A percentile compares a stretch with the other conserved stretches of the same genome.
Evolutionary conservation across 2,113 vertebrate species (phyloP).

Genomic region (Holacanthus passer): DNA sequence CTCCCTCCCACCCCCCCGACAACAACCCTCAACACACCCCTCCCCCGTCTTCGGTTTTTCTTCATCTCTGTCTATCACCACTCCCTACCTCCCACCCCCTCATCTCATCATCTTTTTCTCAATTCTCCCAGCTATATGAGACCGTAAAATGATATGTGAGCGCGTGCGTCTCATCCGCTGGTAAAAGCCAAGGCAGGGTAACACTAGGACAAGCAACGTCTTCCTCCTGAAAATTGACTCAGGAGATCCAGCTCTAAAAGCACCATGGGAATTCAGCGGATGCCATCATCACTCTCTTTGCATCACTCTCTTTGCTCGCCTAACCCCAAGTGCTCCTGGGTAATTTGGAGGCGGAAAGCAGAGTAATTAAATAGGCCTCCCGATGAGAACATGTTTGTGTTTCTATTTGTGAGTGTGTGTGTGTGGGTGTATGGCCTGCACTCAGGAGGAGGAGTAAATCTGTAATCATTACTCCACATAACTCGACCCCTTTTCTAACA

Average conservation of each 20-base stretch:
- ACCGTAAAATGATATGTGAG: conserved; percentile 43
- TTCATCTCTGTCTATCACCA: conserved; percentile 41
- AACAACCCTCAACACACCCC: conserved; percentile 13
- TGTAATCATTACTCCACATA: conserved; percentile 62
- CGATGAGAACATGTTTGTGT: conserved; percentile 70
- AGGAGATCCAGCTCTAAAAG: conserved; percentile 70
- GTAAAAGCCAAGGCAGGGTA: conserved; percentile 45
- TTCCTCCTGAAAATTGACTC: conserved; percentile 63
- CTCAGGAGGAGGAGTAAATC: conserved; percentile 48
- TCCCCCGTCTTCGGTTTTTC: conserved; percentile 36
- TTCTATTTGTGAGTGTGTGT: conserved; percentile 48
- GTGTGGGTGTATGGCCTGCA: neutral
- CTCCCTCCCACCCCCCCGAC: conserved; percentile 3
- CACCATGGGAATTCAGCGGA: conserved; percentile 73
- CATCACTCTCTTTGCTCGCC: conserved; percentile 66
- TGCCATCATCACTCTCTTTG: conserved; percentile 72
- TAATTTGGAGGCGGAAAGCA: conserved; percentile 80
- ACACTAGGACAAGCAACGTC: conserved; percentile 39
- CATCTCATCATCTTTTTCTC: conserved; percentile 25
- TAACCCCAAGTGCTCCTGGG: conserved; percentile 75
- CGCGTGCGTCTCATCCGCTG: conserved; percentile 15
- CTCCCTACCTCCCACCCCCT: conserved; percentile 8
- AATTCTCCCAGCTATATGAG: conserved; percentile 34
- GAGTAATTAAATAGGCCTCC: conserved; percentile 82
- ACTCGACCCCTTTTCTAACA: conserved; percentile 30